These are phyloP conservation scores for Scaptodrosophila latifasciaeformis DNA, from an alignment of 2,888 invertebrate species.

Conservation along the genomic window DNA sequence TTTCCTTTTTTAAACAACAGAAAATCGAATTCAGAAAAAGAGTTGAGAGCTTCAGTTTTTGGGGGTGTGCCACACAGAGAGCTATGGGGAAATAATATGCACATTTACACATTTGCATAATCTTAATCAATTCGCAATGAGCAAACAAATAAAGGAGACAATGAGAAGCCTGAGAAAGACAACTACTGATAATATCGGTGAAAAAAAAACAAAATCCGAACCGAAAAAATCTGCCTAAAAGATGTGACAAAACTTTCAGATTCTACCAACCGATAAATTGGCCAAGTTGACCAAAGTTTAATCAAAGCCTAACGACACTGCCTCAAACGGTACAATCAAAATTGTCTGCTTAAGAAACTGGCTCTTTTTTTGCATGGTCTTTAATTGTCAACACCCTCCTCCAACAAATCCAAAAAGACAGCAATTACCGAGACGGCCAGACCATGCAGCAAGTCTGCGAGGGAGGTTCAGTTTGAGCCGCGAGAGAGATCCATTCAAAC, in stretches of 20 bases:
- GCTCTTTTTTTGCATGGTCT: constrained; percentile 22
- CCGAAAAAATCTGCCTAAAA: not conserved
- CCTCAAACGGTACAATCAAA: constrained; percentile 14
- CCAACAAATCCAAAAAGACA: not conserved
- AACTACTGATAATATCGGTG: not conserved
- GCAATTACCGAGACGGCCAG: constrained; percentile 30
- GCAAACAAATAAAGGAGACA: constrained; percentile 48
- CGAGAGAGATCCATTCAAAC: constrained; percentile 27
- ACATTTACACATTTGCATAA: constrained; percentile 65
- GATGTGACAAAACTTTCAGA: too few species aligned
- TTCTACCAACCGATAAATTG: too few species aligned
- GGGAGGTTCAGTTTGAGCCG: not conserved
- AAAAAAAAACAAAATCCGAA: not conserved
- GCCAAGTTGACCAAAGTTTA: too few species aligned
- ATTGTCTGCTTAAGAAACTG: constrained; percentile 24
- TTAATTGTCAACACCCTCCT: constrained; percentile 46
- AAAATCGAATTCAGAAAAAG: too few species aligned
- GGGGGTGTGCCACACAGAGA: constrained; percentile 28
- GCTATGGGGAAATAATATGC: constrained; percentile 35
- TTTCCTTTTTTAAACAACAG: constrained; percentile 8
- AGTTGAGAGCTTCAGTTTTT: too few species aligned
- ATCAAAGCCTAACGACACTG: too few species aligned
- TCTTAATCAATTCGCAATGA: constrained; percentile 70
- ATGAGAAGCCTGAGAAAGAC: constrained; percentile 8
- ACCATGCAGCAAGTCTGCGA: constrained; percentile 15